A percentile compares a stretch with the other conserved stretches of the same genome.
Conservation (phyloP, 2,888 invertebrate species). For the Deladenus siricidicola region DNA sequence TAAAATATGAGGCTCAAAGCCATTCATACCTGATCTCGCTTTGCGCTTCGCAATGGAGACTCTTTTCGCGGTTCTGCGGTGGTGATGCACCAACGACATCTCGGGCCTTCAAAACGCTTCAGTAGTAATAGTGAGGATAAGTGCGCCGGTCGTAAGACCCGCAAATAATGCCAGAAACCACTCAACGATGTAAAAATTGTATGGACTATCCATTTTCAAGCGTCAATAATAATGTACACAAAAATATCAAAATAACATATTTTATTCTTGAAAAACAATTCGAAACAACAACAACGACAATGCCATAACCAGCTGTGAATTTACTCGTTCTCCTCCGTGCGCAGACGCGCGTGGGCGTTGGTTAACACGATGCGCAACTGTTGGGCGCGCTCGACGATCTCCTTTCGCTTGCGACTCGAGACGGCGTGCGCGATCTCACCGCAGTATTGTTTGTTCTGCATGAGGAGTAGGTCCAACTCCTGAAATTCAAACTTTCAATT, state of each 20-base stretch:
- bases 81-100: constrained; percentile 3
- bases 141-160: neutral
- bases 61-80: constrained; percentile 22
- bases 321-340: constrained; percentile 97
- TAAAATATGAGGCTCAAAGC: no score
- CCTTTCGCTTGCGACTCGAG: constrained; percentile 91
- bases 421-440: constrained; percentile 96
- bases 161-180: neutral
- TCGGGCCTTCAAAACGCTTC: neutral
- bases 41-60: constrained; percentile 37
- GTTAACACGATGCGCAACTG: constrained; percentile 71
- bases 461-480: constrained; percentile 93
- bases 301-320: neutral
- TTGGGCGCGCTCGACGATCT: constrained; percentile 80
- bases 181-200: neutral
- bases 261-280: no score
- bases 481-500: constrained; percentile 54
- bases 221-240: no score
- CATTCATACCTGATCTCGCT: constrained; percentile 46
- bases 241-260: no score
- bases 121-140: neutral
- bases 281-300: constrained; percentile 36
- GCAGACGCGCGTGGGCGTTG: constrained; percentile 87
- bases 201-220: neutral
- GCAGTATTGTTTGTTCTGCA: constrained; percentile 95